Percentiles rank a stretch among this genome's conserved stretches.
phyloP scores from a whole-genome alignment of 2,113 vertebrate species.

The Entelurus aequoreus region DNA sequence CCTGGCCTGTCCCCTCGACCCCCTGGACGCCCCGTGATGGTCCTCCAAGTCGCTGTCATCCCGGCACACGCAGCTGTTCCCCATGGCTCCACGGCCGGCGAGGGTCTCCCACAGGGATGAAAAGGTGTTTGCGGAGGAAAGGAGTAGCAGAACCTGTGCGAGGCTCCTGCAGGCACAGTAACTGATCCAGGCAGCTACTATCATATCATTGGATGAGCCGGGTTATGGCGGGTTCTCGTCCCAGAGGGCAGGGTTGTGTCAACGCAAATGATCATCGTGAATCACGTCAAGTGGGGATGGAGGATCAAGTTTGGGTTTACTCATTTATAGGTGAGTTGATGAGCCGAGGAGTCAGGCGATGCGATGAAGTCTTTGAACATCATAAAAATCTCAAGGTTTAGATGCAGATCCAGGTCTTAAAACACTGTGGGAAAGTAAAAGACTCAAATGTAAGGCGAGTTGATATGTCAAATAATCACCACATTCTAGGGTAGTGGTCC shows the following conservation, averaged over 20 bases:
- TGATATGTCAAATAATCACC: too few species aligned
- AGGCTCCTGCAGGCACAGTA: slow-evolving; percentile 97
- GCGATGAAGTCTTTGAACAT: slow-evolving; percentile 27
- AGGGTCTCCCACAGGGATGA: slow-evolving; percentile 76
- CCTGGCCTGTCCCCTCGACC: slow-evolving; percentile 69
- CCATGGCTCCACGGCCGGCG: slow-evolving; percentile 76
- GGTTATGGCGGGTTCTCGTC: slow-evolving; percentile 63
- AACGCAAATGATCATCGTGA: slow-evolving; percentile 46
- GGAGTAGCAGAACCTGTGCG: slow-evolving; percentile 83
- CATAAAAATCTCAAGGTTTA: slow-evolving; percentile 7
- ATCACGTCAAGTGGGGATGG: slow-evolving; percentile 19
- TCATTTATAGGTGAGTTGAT: slow-evolving; percentile 13
- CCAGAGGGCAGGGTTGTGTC: slow-evolving; percentile 56
- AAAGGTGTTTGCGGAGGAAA: slow-evolving; percentile 80
- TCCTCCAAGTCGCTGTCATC: slow-evolving; percentile 93
- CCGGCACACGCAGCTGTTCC: slow-evolving; percentile 93
- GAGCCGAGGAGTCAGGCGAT: slow-evolving; percentile 11
- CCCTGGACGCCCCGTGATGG: slow-evolving; percentile 60
- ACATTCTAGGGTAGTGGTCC: too few species aligned
- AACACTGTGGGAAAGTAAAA: slow-evolving; percentile 33
- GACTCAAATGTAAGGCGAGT: not conserved
- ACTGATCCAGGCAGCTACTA: slow-evolving; percentile 91
- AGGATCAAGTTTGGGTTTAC: slow-evolving; percentile 5
- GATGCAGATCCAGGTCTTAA: slow-evolving; percentile 19
- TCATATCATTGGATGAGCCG: slow-evolving; percentile 97